Evolutionary conservation across 2,888 invertebrate genomes (phyloP).

Genomic region (Drosophila niveifrons): DNA sequence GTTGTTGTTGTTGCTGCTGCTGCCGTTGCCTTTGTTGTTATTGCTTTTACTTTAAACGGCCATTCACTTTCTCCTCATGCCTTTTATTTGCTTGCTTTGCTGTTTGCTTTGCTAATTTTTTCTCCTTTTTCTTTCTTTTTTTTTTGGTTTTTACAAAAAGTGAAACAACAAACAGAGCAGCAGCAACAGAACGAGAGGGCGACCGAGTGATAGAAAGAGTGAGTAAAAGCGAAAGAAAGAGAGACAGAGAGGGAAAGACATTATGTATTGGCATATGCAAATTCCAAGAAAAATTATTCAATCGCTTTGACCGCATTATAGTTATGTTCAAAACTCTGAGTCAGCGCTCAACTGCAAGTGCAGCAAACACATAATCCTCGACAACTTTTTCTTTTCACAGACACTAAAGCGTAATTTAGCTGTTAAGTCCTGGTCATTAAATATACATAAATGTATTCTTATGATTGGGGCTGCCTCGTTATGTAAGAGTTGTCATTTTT

Average conservation of each 20-base stretch:
- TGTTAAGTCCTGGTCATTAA: background rate
- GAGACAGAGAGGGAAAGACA: background rate
- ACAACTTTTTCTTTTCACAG: background rate
- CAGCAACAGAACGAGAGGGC: slow-evolving; percentile 34
- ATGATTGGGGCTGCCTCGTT: background rate
- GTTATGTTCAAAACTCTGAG: background rate
- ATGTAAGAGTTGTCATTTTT: background rate
- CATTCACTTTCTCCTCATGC: slow-evolving; percentile 75
- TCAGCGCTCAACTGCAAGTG: background rate
- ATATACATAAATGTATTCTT: background rate
- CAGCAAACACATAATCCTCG: background rate
- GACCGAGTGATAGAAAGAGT: background rate
- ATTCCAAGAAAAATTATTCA: slow-evolving; percentile 35
- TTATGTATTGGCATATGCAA: slow-evolving; percentile 58
- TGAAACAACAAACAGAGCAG: slow-evolving; percentile 40
- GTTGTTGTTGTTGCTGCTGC: slow-evolving; percentile 1
- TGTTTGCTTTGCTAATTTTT: slow-evolving; percentile 75
- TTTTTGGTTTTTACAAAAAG: slow-evolving; percentile 41
- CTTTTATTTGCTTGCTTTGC: slow-evolving; percentile 53
- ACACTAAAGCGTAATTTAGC: background rate
- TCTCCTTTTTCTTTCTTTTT: background rate
- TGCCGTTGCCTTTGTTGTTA: slow-evolving; percentile 27
- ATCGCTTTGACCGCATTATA: slow-evolving; percentile 15
- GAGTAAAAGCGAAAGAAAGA: too few species aligned
- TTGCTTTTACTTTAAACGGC: slow-evolving; percentile 71